phyloP scores from a whole-genome alignment of 2,888 invertebrate species.

The Aplocera efformata region DNA sequence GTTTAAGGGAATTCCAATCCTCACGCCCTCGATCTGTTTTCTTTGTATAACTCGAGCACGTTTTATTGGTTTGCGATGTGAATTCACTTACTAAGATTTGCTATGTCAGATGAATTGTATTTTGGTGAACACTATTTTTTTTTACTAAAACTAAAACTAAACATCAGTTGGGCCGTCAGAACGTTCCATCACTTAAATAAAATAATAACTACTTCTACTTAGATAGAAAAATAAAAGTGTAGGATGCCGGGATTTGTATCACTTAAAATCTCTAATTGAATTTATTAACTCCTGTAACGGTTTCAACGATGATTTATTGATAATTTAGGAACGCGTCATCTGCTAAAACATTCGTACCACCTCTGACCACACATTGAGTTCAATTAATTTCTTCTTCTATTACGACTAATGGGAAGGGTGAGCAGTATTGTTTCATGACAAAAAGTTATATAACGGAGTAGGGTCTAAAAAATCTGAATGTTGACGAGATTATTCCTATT shows the following conservation, averaged over 20 bases:
- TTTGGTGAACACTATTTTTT: too few relatives aligned
- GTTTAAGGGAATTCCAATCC: constrained; percentile 21
- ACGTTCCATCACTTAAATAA: constrained; percentile 26
- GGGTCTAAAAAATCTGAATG: too few relatives aligned
- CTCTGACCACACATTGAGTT: constrained; percentile 2
- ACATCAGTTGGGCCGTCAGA: too few relatives aligned
- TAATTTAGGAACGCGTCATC: constrained; percentile 28
- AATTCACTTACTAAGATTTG: too few relatives aligned
- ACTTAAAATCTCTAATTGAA: constrained; percentile 64
- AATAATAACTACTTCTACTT: constrained; percentile 39
- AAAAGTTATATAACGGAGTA: too few relatives aligned
- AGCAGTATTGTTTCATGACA: too few relatives aligned
- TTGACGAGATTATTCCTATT: too few relatives aligned
- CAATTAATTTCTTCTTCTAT: constrained; percentile 3
- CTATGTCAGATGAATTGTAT: too few relatives aligned
- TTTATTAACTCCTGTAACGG: constrained; percentile 56
- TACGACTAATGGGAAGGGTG: background rate
- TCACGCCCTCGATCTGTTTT: constrained; percentile 9
- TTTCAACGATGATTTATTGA: constrained; percentile 57
- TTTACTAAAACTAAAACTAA: too few relatives aligned
- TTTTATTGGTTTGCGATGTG: background rate
- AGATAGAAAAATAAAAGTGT: constrained; percentile 52
- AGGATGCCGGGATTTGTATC: constrained; percentile 53
- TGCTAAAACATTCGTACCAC: constrained; percentile 9
- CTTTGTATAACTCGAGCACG: constrained; percentile 6